Evolutionary conservation across 2,797 vertebrate genomes (phyloP).

Genomic region (Prunella strophiata): DNA sequence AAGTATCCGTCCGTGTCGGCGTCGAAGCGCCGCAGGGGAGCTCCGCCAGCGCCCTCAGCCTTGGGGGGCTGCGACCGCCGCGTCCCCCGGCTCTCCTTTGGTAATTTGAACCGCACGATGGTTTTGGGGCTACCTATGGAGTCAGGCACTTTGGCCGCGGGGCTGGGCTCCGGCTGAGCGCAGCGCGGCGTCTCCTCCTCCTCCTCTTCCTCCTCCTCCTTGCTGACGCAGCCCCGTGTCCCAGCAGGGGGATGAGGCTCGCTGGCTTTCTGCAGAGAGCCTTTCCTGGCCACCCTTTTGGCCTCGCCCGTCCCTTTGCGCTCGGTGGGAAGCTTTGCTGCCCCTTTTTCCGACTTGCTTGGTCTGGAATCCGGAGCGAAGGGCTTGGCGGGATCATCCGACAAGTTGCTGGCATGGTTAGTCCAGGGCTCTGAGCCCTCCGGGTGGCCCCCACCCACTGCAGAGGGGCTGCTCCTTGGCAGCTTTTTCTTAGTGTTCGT

Average conservation of each 20-base stretch:
- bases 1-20: conserved; percentile 91
- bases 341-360: conserved; percentile 76
- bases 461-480: conserved; percentile 52
- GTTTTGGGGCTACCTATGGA: conserved; percentile 76
- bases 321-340: conserved; percentile 70
- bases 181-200: conserved; percentile 43
- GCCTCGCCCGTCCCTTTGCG: conserved; percentile 72
- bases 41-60: conserved; percentile 60
- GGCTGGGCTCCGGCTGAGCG: conserved; percentile 70
- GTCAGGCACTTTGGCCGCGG: conserved; percentile 80
- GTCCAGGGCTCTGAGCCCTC: conserved; percentile 71
- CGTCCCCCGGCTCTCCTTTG: conserved; percentile 83
- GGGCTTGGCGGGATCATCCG: conserved; percentile 71
- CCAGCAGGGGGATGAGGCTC: conserved; percentile 84
- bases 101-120: conserved; percentile 79
- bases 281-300: conserved; percentile 76
- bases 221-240: conserved; percentile 60
- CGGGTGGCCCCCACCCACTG: conserved; percentile 12
- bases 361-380: conserved; percentile 69
- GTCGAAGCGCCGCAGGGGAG: conserved; percentile 77
- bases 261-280: conserved; percentile 79
- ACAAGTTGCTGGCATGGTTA: conserved; percentile 52
- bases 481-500: conserved; percentile 79
- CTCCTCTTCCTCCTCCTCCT: conserved; percentile 59
- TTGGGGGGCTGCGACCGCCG: conserved; percentile 73